Evolutionary conservation across 2,888 invertebrate species (phyloP).

Genomic region (Cheilosia pagana): DNA sequence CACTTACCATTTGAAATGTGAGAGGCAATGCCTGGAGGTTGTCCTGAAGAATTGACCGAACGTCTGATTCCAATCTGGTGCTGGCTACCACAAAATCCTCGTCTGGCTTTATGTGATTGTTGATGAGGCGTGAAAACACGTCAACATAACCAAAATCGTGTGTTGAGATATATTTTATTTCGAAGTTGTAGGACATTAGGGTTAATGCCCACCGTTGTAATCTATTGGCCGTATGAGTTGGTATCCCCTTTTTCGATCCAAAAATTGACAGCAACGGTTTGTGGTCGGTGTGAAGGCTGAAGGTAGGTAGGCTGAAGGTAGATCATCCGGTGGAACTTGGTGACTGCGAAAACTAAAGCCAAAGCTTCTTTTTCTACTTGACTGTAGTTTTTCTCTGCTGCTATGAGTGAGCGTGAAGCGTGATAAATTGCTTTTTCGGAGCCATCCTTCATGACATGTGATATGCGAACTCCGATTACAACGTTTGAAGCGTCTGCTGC

Average conservation of each 20-base stretch:
- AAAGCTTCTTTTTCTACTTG: slow-evolving; percentile 52
- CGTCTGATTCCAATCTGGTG: slow-evolving; percentile 14
- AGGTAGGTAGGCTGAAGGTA: slow-evolving; percentile 9
- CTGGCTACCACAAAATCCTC: slow-evolving; percentile 17
- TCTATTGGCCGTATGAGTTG: slow-evolving; percentile 58
- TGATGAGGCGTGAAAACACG: slow-evolving; percentile 61
- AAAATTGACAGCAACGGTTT: slow-evolving; percentile 80
- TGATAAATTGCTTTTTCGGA: slow-evolving; percentile 2
- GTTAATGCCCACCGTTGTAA: slow-evolving; percentile 78
- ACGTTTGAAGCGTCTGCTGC: slow-evolving; percentile 16
- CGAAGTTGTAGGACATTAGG: slow-evolving; percentile 10
- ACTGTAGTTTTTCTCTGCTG: slow-evolving; percentile 41
- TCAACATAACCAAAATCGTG: slow-evolving; percentile 60
- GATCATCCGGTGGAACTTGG: slow-evolving; percentile 8
- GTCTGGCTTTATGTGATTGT: slow-evolving; percentile 22
- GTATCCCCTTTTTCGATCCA: slow-evolving; percentile 76
- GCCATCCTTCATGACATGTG: neutral
- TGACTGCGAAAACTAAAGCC: slow-evolving; percentile 5
- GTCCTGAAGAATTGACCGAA: neutral
- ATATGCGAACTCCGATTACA: neutral
- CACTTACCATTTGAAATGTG: too few species aligned
- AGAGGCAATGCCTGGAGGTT: neutral
- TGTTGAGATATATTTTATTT: slow-evolving; percentile 35
- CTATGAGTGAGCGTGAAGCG: slow-evolving; percentile 4
- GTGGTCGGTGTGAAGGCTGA: slow-evolving; percentile 78